Evolutionary conservation across 2,888 invertebrate genomes (phyloP).

Genomic region (Philaethria dido): DNA sequence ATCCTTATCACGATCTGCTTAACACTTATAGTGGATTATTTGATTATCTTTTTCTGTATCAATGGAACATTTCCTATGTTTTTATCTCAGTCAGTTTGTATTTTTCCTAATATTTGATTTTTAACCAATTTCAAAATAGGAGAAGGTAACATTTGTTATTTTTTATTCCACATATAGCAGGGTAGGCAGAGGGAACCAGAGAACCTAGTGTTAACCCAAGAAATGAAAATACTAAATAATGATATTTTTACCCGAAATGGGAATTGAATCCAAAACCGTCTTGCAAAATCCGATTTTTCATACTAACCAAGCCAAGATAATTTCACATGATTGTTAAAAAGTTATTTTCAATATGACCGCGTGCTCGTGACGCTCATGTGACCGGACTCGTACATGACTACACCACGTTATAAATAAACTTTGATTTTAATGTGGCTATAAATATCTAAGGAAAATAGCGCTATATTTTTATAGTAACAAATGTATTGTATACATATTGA

Average conservation of each 20-base stretch:
- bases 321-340: conserved; percentile 38
- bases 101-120: neutral
- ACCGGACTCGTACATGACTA: conserved; percentile 26
- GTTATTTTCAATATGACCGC: conserved; percentile 44
- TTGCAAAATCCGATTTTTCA: neutral
- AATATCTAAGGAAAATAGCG: conserved; percentile 2
- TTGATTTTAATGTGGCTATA: conserved; percentile 19
- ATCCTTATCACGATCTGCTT: neutral
- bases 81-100: neutral
- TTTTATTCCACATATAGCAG: too few relatives aligned
- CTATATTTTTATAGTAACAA: neutral
- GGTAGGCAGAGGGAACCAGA: too few relatives aligned
- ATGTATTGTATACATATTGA: too few relatives aligned
- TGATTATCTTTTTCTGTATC: neutral
- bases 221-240: too few relatives aligned
- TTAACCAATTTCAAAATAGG: too few relatives aligned
- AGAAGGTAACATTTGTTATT: too few relatives aligned
- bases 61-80: neutral
- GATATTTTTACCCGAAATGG: neutral
- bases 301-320: neutral
- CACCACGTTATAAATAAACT: conserved; percentile 11
- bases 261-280: neutral
- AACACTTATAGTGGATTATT: neutral
- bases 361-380: conserved; percentile 46
- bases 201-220: too few relatives aligned